phyloP scores from a whole-genome alignment of 2,113 vertebrate species.

The Tetrao urogallus region DNA sequence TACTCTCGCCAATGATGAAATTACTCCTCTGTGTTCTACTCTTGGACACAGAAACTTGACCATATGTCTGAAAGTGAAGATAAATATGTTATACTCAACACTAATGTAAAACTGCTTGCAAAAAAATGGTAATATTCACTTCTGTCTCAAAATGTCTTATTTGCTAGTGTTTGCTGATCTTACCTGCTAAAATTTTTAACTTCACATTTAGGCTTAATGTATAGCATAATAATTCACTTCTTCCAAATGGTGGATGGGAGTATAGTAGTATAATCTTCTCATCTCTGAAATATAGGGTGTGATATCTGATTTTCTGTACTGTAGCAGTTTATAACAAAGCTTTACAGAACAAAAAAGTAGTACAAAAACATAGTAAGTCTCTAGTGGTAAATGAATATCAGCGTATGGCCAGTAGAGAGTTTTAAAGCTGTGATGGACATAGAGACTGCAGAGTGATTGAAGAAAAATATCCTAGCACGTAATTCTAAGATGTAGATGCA shows the following conservation, averaged over 20 bases:
- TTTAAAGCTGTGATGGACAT: not conserved
- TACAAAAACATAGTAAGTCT: not conserved
- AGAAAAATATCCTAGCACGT: not conserved
- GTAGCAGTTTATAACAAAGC: not conserved
- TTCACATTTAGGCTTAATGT: not conserved
- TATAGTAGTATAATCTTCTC: not conserved
- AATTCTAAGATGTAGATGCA: not conserved
- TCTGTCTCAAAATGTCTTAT: not conserved
- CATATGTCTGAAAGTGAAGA: not conserved
- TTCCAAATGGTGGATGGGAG: not conserved
- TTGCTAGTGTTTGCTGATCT: not conserved
- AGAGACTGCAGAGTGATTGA: not conserved
- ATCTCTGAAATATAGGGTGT: not conserved
- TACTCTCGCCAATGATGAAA: not conserved
- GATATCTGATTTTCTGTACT: not conserved
- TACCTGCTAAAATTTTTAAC: not conserved
- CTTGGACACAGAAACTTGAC: not conserved
- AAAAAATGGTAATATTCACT: not conserved
- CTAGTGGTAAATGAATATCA: not conserved
- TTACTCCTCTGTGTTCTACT: not conserved
- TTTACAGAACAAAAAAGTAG: not conserved
- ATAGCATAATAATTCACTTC: not conserved
- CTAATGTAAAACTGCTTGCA: not conserved
- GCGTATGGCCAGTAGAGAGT: not conserved
- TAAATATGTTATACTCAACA: not conserved